These are phyloP conservation scores for Gobio occitaniae DNA, from an alignment of 2,797 vertebrate species.

Conservation along the genomic window DNA sequence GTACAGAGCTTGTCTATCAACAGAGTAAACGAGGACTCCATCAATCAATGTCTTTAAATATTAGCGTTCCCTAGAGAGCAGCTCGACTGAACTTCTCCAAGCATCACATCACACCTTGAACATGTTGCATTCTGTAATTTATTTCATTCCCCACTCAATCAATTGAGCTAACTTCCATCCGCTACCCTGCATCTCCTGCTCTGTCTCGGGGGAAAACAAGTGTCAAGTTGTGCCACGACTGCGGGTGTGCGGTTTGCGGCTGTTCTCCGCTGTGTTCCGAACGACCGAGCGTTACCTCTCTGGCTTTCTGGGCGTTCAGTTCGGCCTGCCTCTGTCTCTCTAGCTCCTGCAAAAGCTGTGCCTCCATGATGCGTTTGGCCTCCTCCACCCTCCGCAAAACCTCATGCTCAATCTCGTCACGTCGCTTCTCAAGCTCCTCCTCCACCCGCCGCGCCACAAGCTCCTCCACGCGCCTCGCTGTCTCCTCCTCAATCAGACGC, in stretches of 20 bases:
- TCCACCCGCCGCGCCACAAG: constrained; percentile 97
- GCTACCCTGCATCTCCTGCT: constrained; percentile 3
- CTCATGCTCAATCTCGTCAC: constrained; percentile 97
- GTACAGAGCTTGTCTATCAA: constrained; percentile 8
- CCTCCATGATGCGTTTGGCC: constrained; percentile 99
- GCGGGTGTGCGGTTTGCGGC: constrained; percentile 45
- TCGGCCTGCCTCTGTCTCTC: constrained; percentile 98
- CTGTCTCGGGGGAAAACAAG: constrained; percentile 42
- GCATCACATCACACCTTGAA: background rate
- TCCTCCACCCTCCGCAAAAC: constrained; percentile 97
- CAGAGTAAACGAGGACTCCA: background rate
- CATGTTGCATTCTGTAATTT: background rate
- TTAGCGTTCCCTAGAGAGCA: background rate
- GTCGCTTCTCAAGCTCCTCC: constrained; percentile 97
- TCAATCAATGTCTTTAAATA: background rate
- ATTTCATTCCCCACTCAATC: background rate
- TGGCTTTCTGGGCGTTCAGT: constrained; percentile 95
- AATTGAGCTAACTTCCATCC: background rate
- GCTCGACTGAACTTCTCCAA: background rate
- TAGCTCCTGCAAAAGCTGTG: constrained; percentile 99
- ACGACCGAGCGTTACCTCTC: constrained; percentile 99
- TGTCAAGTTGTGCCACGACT: constrained; percentile 44
- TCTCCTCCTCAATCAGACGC: constrained; percentile 99
- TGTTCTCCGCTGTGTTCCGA: constrained; percentile 88
- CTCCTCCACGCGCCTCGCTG: constrained; percentile 96